phyloP scores from a whole-genome alignment of 2,888 invertebrate genomes.

The Clistopyga incitator region DNA sequence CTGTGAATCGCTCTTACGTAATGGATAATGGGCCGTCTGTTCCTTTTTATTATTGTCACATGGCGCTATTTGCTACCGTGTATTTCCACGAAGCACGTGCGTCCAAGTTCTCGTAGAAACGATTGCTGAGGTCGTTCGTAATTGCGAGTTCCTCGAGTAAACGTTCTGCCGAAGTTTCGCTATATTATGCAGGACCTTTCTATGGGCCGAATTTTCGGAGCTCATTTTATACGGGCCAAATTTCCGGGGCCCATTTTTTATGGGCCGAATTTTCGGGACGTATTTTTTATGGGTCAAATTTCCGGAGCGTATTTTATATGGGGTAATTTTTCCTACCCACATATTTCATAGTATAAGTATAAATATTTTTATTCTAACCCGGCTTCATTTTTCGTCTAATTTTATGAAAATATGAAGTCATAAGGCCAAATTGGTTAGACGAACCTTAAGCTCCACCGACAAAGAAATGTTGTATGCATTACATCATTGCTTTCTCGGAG shows the following conservation, averaged over 20 bases:
- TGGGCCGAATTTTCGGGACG: too few species aligned
- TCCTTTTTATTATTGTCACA: slow-evolving; percentile 48
- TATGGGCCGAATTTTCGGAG: too few species aligned
- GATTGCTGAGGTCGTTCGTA: slow-evolving; percentile 21
- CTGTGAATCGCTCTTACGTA: slow-evolving; percentile 45
- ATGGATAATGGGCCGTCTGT: slow-evolving; percentile 38
- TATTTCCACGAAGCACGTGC: slow-evolving; percentile 50
- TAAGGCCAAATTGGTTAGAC: background rate
- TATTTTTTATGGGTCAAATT: too few species aligned
- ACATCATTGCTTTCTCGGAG: slow-evolving; percentile 30
- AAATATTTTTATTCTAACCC: background rate
- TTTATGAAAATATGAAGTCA: background rate
- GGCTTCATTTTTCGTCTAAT: background rate
- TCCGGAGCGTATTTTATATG: too few species aligned
- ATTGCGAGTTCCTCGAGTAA: slow-evolving; percentile 28
- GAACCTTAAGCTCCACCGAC: background rate
- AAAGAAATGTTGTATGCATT: slow-evolving; percentile 21
- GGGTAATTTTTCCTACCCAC: too few species aligned
- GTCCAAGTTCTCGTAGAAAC: slow-evolving; percentile 6
- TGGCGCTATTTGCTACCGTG: slow-evolving; percentile 13
- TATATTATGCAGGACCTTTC: too few species aligned
- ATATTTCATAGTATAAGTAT: background rate
- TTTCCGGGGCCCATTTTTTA: too few species aligned
- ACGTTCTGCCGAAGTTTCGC: background rate
- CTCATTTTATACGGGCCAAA: too few species aligned